Evolutionary conservation across 2,888 invertebrate genomes (phyloP), one percentile per base, ranked within the genome.

Genomic region (Campoletis raptor): DNA sequence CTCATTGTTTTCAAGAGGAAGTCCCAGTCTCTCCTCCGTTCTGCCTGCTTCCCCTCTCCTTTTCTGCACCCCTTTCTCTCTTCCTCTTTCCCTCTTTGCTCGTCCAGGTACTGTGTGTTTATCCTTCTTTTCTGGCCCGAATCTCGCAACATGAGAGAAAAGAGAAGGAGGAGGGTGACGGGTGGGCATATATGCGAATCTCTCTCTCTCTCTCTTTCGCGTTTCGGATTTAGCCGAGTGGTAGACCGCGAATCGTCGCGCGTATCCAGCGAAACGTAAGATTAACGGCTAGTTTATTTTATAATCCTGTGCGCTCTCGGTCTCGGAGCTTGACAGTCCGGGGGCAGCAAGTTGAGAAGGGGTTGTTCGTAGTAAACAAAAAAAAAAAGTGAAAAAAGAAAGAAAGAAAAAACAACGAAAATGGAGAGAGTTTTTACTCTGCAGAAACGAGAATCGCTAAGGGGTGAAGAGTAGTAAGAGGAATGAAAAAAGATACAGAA

Each of bases 1-100:
- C 90, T 90, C 90, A 91, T 92, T 92, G 92, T 92, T 92, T 92
- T 90, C 89, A 89, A 88, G 88, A 88, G 87, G 85, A 85, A 87
- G 79, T 70, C 77, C 9, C 73, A 45, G 64, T 69, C 18, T 67
- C 67, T 52, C 54, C 67, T 52, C 52, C 52, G 21, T 21, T 37
- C 15, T 42, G 36, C 18, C 73, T 48, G 36, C 36, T 24, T 45
- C 48, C 69, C 21, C 42, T 18, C 18, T 37, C 18, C 8, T 48
- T n/a, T 45, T 40, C n/a, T n/a, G n/a, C 24, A 24, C 24, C 52
- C 45, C 37, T n/a, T 54, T 57, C 40, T 37, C 45, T 40, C 21
- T 36, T 57, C 21, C 40, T 74, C 57, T 21, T 37, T 37, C 30
- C 54, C 54, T 4, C 3, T 5, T 3, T 1, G 8, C 42, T 42